These are phyloP conservation scores for Trichogramma pretiosum DNA, from an alignment of 1,140 invertebrate genomes.

Conservation along the genomic window DNA sequence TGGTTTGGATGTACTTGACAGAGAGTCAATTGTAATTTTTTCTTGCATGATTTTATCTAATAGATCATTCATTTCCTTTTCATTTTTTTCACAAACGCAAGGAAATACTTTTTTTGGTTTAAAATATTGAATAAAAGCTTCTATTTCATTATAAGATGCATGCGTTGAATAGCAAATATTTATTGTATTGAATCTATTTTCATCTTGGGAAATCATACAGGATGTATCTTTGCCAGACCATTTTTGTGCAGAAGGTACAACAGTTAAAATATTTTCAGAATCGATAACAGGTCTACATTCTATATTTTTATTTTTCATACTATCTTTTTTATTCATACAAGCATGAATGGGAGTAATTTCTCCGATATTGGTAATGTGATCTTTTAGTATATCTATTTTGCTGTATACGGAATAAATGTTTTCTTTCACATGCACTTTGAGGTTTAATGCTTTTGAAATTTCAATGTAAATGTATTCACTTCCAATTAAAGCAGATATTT, in stretches of 20 bases:
- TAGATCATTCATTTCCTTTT: slow-evolving; percentile 16
- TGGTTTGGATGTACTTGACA: slow-evolving; percentile 1
- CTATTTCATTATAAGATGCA: slow-evolving; percentile 51
- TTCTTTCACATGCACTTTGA: slow-evolving; percentile 47
- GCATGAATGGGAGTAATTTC: slow-evolving; percentile 41
- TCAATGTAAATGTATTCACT: slow-evolving; percentile 54
- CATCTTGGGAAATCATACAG: slow-evolving; percentile 30
- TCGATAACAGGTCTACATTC: slow-evolving; percentile 24
- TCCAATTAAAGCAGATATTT: slow-evolving; percentile 48
- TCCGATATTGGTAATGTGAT: slow-evolving; percentile 35
- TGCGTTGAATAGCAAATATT: slow-evolving; percentile 58
- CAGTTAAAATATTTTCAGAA: slow-evolving; percentile 29
- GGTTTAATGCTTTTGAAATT: slow-evolving; percentile 44
- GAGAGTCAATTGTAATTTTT: not conserved
- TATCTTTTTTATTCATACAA: slow-evolving; percentile 29
- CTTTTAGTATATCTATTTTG: slow-evolving; percentile 37
- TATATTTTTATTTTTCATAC: slow-evolving; percentile 11
- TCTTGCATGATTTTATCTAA: slow-evolving; percentile 23
- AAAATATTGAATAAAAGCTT: slow-evolving; percentile 47
- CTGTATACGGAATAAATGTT: slow-evolving; percentile 33
- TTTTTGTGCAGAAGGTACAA: slow-evolving; percentile 46
- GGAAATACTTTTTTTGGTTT: slow-evolving; percentile 45
- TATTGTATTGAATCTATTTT: slow-evolving; percentile 24
- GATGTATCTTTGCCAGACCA: slow-evolving; percentile 41
- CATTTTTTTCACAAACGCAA: slow-evolving; percentile 36